Percentiles rank a stretch among this genome's conserved stretches.
Conservation (phyloP, 2,113 vertebrate genomes). For the Oenanthe oenanthe region DNA sequence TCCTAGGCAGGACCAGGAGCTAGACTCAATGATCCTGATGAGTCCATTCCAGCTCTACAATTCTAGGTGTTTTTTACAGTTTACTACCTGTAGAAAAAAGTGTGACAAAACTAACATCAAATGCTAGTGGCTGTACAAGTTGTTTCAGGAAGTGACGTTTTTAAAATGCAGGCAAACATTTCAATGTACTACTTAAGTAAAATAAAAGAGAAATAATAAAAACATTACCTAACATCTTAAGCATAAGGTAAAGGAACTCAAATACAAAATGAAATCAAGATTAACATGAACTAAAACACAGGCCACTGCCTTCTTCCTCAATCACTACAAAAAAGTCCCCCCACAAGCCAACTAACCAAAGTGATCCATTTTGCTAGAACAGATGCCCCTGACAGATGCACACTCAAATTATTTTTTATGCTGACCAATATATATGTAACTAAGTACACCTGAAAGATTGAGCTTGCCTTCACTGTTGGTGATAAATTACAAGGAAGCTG, state of each 20-base stretch:
- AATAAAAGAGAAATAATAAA: not conserved
- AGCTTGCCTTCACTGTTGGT: not conserved
- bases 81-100: not conserved
- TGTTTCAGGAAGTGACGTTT: not conserved
- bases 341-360: not conserved
- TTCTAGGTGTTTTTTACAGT: not conserved
- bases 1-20: not conserved
- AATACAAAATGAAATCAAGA: not conserved
- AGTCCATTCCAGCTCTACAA: not conserved
- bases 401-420: not conserved
- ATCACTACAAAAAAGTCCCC: fast-evolving
- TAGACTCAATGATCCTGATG: not conserved
- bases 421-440: not conserved
- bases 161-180: not conserved
- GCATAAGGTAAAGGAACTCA: not conserved
- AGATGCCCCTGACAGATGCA: not conserved
- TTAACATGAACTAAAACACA: not conserved
- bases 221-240: not conserved
- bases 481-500: not conserved
- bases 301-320: too few relatives aligned
- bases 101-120: not conserved
- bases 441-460: not conserved
- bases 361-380: not conserved
- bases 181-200: not conserved
- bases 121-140: not conserved